phyloP scores from a whole-genome alignment of 2,888 invertebrate species.

The Drosophila pegasa region DNA sequence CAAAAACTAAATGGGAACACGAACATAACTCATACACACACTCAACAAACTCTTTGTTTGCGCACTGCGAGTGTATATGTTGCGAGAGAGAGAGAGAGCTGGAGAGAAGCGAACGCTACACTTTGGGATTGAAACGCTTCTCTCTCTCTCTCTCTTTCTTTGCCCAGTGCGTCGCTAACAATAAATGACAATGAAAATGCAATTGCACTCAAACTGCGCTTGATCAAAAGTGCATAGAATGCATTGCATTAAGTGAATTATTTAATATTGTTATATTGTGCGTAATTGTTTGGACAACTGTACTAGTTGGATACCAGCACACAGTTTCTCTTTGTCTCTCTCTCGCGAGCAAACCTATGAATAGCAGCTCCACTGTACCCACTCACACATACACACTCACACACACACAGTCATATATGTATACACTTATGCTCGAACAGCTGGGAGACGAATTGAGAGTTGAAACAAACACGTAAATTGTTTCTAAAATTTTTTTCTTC shows the following conservation, averaged over 20 bases:
- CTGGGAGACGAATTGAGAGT: constrained; percentile 67
- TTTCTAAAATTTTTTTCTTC: constrained; percentile 51
- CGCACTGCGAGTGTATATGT: constrained; percentile 30
- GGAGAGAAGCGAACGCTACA: constrained; percentile 23
- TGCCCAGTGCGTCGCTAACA: constrained; percentile 15
- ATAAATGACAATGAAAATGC: constrained; percentile 30
- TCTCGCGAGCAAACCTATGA: constrained; percentile 47
- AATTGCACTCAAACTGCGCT: constrained; percentile 29
- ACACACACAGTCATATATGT: constrained; percentile 7
- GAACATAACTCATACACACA: constrained; percentile 64
- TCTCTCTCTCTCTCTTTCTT: constrained; percentile 15
- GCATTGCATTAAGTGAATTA: constrained; percentile 27
- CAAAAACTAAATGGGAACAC: constrained; percentile 73
- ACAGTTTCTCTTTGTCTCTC: constrained; percentile 50
- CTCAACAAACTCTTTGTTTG: constrained; percentile 67
- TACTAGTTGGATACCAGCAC: constrained; percentile 50
- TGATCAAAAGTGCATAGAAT: constrained; percentile 11
- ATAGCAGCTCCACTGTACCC: constrained; percentile 53
- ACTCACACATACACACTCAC: constrained; percentile 10
- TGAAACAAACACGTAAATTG: constrained; percentile 73
- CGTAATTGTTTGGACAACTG: constrained; percentile 48
- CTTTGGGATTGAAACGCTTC: constrained; percentile 44
- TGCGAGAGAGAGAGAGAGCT: constrained; percentile 16
- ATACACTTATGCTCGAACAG: constrained; percentile 54
- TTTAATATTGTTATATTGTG: constrained; percentile 30